These are phyloP conservation scores for Gambelia wislizenii DNA, from an alignment of 2,797 vertebrate species.

Conservation along the genomic window DNA sequence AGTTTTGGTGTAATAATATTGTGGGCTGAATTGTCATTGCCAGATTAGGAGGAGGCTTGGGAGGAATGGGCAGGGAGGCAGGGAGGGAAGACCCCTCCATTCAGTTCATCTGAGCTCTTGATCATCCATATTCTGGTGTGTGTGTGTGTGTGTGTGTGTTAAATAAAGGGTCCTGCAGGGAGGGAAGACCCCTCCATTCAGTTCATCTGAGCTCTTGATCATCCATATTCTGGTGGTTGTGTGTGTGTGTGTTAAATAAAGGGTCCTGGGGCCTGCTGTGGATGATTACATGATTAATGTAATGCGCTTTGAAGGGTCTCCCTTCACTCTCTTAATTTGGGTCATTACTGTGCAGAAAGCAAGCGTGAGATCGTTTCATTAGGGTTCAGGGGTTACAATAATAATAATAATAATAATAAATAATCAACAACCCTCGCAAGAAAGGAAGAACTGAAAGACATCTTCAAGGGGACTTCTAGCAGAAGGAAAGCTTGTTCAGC, in stretches of 20 bases:
- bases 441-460: too few relatives aligned
- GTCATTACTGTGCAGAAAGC: conserved; percentile 92
- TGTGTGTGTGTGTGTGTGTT: too few relatives aligned
- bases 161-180: conserved; percentile 74
- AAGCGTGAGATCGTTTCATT: conserved; percentile 90
- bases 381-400: conserved; percentile 76
- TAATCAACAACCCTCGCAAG: too few relatives aligned
- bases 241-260: not conserved
- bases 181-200: conserved; percentile 35
- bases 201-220: conserved; percentile 87
- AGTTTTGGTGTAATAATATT: conserved; percentile 84
- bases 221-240: conserved; percentile 73
- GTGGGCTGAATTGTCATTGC: conserved; percentile 84
- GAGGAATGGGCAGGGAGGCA: conserved; percentile 59
- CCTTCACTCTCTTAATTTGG: conserved; percentile 94
- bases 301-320: conserved; percentile 92
- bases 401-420: not conserved
- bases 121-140: conserved; percentile 83
- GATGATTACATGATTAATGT: conserved; percentile 93
- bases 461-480: not conserved
- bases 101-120: conserved; percentile 83
- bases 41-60: conserved; percentile 81
- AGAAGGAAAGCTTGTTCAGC: not conserved
- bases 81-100: conserved; percentile 54
- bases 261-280: conserved; percentile 86